These are phyloP conservation scores for Leptopterna dolabrata DNA, from an alignment of 2,888 invertebrate species.

Conservation along the genomic window DNA sequence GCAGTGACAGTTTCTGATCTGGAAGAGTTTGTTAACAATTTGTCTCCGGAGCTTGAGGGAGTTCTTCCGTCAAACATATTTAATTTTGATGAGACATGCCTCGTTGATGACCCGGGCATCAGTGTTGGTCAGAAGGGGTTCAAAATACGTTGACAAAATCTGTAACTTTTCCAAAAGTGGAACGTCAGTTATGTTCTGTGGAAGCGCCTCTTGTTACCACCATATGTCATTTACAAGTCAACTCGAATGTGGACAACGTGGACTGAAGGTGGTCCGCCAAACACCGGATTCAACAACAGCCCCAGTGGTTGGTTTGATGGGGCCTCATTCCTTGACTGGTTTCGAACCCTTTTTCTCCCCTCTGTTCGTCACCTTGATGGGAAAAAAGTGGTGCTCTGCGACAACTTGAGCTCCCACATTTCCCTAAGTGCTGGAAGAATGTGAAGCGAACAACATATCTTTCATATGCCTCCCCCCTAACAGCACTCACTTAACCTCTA, in stretches of 20 bases:
- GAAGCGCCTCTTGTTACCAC: constrained; percentile 66
- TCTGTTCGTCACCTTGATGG: constrained; percentile 58
- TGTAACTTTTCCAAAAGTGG: constrained; percentile 65
- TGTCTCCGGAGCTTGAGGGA: constrained; percentile 19
- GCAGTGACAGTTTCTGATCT: constrained; percentile 3
- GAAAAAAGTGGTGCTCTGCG: constrained; percentile 63
- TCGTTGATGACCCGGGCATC: constrained; percentile 53
- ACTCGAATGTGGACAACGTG: constrained; percentile 66
- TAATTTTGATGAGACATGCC: constrained; percentile 46
- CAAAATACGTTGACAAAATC: not conserved
- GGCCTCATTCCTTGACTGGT: constrained; percentile 65
- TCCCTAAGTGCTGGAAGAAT: constrained; percentile 61
- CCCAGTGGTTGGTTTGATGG: constrained; percentile 66
- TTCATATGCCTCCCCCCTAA: constrained; percentile 60
- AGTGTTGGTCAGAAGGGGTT: constrained; percentile 19
- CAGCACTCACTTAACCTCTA: constrained; percentile 57
- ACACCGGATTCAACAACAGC: constrained; percentile 66
- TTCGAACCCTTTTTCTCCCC: constrained; percentile 62
- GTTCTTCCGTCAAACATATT: constrained; percentile 37
- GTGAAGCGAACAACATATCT: constrained; percentile 60
- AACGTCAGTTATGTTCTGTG: constrained; percentile 66
- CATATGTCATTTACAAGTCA: constrained; percentile 67
- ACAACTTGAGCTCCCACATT: constrained; percentile 64
- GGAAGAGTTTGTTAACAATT: constrained; percentile 26
- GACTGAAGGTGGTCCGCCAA: constrained; percentile 66